Percentiles rank a stretch among this genome's conserved stretches.
Conservation (phyloP, 2,888 invertebrate genomes). For the Electrophaes corylata region DNA sequence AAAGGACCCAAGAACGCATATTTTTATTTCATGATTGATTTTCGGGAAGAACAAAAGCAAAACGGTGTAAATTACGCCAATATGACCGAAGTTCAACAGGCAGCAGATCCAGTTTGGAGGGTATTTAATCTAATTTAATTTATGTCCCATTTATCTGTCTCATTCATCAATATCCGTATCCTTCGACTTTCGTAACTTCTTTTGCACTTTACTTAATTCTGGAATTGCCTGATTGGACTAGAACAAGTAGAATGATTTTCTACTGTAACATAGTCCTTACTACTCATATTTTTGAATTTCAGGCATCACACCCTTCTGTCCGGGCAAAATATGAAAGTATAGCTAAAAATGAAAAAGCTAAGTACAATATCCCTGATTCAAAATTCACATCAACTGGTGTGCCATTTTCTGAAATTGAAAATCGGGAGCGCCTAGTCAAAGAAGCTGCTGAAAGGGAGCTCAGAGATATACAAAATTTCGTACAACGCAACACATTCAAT, state of each 20-base stretch:
- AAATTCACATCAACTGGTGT: constrained; percentile 66
- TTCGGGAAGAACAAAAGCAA: constrained; percentile 60
- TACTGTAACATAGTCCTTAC: too few species aligned
- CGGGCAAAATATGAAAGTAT: constrained; percentile 58
- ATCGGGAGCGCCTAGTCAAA: constrained; percentile 47
- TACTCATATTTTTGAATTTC: neutral
- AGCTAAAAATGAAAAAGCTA: constrained; percentile 58
- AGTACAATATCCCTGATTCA: constrained; percentile 40
- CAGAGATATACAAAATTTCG: constrained; percentile 61
- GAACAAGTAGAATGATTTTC: too few species aligned
- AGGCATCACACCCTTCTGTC: constrained; percentile 40
- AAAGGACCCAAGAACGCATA: constrained; percentile 65
- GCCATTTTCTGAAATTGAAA: constrained; percentile 54
- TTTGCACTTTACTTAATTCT: too few species aligned
- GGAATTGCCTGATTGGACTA: too few species aligned
- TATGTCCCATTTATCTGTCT: too few species aligned
- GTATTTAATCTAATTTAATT: constrained; percentile 47
- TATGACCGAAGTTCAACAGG: constrained; percentile 60
- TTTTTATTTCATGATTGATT: constrained; percentile 70
- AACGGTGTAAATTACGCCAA: constrained; percentile 61
- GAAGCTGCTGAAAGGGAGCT: constrained; percentile 57
- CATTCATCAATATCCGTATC: too few species aligned
- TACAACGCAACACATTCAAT: constrained; percentile 54
- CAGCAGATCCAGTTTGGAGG: constrained; percentile 68
- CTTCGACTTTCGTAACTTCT: too few species aligned